Evolutionary conservation across 2,888 invertebrate species (phyloP).

Genomic region (Hypena proboscidalis): DNA sequence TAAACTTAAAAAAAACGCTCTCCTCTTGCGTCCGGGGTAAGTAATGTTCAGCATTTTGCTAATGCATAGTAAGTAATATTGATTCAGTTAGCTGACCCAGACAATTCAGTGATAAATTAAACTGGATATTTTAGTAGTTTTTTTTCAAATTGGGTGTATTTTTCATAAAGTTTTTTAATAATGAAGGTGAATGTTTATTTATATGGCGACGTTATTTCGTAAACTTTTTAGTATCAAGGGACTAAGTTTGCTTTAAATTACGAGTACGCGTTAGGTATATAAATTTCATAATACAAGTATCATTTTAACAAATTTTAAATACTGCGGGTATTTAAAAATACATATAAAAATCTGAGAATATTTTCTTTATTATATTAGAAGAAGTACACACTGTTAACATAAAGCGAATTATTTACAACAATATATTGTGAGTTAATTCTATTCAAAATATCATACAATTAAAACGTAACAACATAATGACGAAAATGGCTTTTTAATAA

Average conservation of each 20-base stretch:
- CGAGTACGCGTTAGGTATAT: conserved; percentile 27
- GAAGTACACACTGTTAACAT: too few relatives aligned
- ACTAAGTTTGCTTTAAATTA: conserved; percentile 40
- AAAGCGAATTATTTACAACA: too few relatives aligned
- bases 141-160: conserved; percentile 36
- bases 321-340: too few relatives aligned
- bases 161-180: conserved; percentile 36
- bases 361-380: conserved; percentile 39
- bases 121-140: conserved; percentile 14
- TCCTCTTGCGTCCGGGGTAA: too few relatives aligned
- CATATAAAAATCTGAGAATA: conserved; percentile 24
- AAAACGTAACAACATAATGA: too few relatives aligned
- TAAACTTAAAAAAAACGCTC: too few relatives aligned
- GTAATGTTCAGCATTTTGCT: too few relatives aligned
- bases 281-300: conserved; percentile 35
- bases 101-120: conserved; percentile 8
- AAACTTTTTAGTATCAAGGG: conserved; percentile 44
- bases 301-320: conserved; percentile 34
- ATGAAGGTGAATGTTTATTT: conserved; percentile 29
- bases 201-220: conserved; percentile 36
- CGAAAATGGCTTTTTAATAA: too few relatives aligned
- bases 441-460: too few relatives aligned
- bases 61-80: too few relatives aligned
- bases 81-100: too few relatives aligned
- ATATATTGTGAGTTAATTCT: too few relatives aligned